Evolutionary conservation across 2,113 vertebrate species (phyloP).

Genomic region (Halichoerus grypus): DNA sequence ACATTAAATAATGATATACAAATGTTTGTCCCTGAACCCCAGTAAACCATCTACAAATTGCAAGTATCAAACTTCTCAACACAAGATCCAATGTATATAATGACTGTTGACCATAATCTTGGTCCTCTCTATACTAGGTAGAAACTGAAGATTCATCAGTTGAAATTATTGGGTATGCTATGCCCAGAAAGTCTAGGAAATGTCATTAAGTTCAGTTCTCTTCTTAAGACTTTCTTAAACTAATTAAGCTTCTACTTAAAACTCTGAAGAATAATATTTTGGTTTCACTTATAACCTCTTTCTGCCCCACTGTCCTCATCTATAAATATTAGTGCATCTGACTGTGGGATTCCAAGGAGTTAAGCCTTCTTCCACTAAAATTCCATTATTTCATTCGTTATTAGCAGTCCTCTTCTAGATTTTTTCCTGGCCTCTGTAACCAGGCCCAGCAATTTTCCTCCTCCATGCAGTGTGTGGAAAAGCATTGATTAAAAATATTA

Average conservation of each 20-base stretch:
- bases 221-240: conserved; percentile 57
- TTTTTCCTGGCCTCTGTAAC: background rate
- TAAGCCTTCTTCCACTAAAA: conserved; percentile 21
- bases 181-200: conserved; percentile 27
- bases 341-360: background rate
- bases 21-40: background rate
- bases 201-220: background rate
- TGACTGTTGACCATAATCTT: background rate
- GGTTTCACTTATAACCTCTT: conserved; percentile 52
- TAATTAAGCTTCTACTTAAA: conserved; percentile 61
- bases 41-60: background rate
- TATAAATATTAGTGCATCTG: conserved; percentile 43
- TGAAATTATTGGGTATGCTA: conserved; percentile 34
- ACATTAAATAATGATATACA: background rate
- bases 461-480: background rate
- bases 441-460: background rate
- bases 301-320: conserved; percentile 22
- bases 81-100: background rate
- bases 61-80: background rate
- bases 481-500: background rate
- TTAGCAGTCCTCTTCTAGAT: background rate
- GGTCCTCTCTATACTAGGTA: background rate
- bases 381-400: background rate
- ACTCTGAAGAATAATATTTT: conserved; percentile 58
- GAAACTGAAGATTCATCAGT: background rate